Evolutionary conservation across 2,113 vertebrate species (phyloP).

Genomic region (Polyodon spathula): DNA sequence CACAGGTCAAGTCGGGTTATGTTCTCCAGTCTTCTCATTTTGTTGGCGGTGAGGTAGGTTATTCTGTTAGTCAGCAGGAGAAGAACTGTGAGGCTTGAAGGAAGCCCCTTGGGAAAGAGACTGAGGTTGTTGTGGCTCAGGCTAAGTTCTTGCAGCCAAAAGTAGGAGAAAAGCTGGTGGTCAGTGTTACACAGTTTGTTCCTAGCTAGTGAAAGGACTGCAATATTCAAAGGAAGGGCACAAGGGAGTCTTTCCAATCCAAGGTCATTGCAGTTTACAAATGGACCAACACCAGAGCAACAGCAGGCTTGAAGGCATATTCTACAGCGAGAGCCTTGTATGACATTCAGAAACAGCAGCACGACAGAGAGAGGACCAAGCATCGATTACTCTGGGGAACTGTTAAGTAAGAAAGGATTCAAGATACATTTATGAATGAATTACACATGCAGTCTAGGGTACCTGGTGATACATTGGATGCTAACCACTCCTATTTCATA

Average conservation of each 20-base stretch:
- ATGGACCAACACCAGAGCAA: conserved; percentile 39
- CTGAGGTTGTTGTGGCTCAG: conserved; percentile 53
- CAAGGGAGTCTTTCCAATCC: conserved; percentile 51
- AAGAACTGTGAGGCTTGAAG: conserved; percentile 54
- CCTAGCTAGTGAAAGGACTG: conserved; percentile 49
- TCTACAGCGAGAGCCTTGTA: conserved; percentile 25
- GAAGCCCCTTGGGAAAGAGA: conserved; percentile 57
- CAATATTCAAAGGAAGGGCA: conserved; percentile 46
- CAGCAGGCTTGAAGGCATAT: conserved; percentile 58
- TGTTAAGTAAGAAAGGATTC: conserved; percentile 5
- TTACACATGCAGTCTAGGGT: neutral
- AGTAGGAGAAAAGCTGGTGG: conserved; percentile 46
- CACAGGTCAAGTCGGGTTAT: conserved; percentile 55
- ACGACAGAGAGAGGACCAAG: conserved; percentile 35
- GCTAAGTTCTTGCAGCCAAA: conserved; percentile 54
- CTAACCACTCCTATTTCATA: no score
- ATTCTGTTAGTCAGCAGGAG: conserved; percentile 58
- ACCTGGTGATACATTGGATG: neutral
- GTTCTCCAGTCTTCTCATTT: conserved; percentile 49
- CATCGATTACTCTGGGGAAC: conserved; percentile 49
- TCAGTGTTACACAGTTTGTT: conserved; percentile 60
- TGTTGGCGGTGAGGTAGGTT: conserved; percentile 53
- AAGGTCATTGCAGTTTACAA: conserved; percentile 57
- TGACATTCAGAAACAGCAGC: conserved; percentile 41
- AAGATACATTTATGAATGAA: conserved; percentile 1